Percentiles rank a stretch among this genome's conserved stretches.
phyloP scores from a whole-genome alignment of 2,888 invertebrate genomes.

The Willowsia nigromaculata region DNA sequence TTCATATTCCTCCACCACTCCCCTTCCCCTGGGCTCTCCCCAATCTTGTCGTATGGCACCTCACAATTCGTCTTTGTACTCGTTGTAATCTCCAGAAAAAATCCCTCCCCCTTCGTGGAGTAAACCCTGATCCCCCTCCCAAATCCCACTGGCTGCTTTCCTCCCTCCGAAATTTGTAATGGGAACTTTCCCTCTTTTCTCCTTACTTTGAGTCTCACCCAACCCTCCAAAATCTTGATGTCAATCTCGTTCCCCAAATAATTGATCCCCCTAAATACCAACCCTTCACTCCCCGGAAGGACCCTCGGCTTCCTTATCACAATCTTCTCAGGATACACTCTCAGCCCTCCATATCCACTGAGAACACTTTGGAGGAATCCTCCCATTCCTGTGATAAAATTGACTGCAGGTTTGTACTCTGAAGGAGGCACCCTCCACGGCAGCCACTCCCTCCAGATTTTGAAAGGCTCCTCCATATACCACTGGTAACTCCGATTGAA shows the following conservation, averaged over 20 bases:
- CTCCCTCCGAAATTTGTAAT: background rate
- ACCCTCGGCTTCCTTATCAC: slow-evolving; percentile 78
- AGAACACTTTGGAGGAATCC: slow-evolving; percentile 81
- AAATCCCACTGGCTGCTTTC: background rate
- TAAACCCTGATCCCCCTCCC: background rate
- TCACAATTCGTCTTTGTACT: background rate
- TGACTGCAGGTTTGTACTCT: no score
- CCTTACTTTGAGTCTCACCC: background rate
- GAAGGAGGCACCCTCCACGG: no score
- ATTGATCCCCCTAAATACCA: background rate
- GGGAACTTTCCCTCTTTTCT: background rate
- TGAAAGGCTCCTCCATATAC: slow-evolving; percentile 80
- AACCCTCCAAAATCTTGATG: background rate
- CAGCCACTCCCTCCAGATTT: no score
- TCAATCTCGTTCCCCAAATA: background rate
- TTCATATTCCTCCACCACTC: background rate
- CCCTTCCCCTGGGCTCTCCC: background rate
- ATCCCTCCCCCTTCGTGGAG: background rate
- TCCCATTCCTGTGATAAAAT: slow-evolving; percentile 81
- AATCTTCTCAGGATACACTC: slow-evolving; percentile 78
- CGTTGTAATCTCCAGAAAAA: background rate
- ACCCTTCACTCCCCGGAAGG: slow-evolving; percentile 79
- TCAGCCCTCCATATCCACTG: slow-evolving; percentile 81
- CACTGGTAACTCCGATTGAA: slow-evolving; percentile 80
- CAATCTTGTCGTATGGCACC: background rate